Evolutionary conservation across 2,888 invertebrate genomes (phyloP).

Genomic region (Allolobophora icterica): DNA sequence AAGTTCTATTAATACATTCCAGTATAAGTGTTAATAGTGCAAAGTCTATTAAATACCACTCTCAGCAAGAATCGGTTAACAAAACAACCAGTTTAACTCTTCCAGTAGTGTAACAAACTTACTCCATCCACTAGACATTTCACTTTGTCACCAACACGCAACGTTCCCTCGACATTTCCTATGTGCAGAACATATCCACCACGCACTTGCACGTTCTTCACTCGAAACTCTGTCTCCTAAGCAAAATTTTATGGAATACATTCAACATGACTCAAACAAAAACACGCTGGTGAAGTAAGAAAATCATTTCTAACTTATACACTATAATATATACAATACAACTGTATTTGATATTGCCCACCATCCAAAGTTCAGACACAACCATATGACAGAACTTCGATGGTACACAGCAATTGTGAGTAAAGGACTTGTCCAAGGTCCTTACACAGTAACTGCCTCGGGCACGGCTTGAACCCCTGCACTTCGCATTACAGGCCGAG

Average conservation of each 20-base stretch:
- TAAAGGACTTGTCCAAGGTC: too few species aligned
- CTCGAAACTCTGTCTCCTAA: slow-evolving; percentile 82
- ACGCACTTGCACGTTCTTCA: slow-evolving; percentile 67
- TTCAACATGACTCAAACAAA: not conserved
- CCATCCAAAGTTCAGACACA: too few species aligned
- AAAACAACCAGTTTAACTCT: not conserved
- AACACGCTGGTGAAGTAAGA: not conserved
- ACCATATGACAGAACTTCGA: too few species aligned
- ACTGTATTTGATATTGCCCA: too few species aligned
- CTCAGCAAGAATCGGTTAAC: not conserved
- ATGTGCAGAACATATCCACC: slow-evolving; percentile 95
- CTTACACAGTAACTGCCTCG: too few species aligned
- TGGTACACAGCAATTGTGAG: too few species aligned
- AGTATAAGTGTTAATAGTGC: not conserved
- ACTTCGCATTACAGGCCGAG: too few species aligned
- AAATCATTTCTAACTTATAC: not conserved
- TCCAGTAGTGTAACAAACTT: not conserved
- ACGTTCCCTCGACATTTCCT: slow-evolving; percentile 79
- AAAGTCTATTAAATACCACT: too few species aligned
- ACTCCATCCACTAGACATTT: slow-evolving; percentile 66
- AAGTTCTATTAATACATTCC: not conserved
- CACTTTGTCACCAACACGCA: slow-evolving; percentile 85
- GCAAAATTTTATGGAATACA: slow-evolving; percentile 29
- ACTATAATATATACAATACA: too few species aligned
- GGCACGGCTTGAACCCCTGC: too few species aligned